phyloP scores from a whole-genome alignment of 2,888 invertebrate species.

The Caenorhabditis drosophilae region DNA sequence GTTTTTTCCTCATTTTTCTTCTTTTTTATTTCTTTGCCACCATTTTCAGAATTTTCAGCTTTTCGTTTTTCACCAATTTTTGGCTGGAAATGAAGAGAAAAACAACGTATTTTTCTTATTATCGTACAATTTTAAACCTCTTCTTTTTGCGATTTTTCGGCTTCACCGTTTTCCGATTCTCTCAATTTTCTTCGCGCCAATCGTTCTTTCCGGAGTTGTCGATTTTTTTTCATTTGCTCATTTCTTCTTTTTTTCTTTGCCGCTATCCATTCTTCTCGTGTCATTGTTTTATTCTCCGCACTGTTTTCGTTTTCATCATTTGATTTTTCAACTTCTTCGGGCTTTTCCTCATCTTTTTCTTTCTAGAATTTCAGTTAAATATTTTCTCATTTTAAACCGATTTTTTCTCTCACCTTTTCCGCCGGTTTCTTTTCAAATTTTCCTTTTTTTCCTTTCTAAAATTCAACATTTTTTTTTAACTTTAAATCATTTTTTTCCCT shows the following conservation, averaged over 20 bases:
- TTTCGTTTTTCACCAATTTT: conserved; percentile 5
- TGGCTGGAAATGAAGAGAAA: too few relatives aligned
- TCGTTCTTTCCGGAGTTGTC: conserved; percentile 6
- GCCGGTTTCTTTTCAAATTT: too few relatives aligned
- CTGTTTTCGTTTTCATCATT: conserved; percentile 2
- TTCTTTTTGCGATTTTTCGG: conserved; percentile 11
- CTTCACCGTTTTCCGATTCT: background rate
- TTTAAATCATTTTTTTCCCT: too few relatives aligned
- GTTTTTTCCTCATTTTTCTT: conserved; percentile 2
- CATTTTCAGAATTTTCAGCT: background rate
- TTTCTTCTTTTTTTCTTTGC: conserved; percentile 20
- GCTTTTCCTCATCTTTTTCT: too few relatives aligned
- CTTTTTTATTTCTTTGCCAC: background rate
- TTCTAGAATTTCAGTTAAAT: too few relatives aligned
- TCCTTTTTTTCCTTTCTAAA: too few relatives aligned
- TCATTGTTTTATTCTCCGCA: conserved; percentile 7
- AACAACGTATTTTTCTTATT: conserved; percentile 3
- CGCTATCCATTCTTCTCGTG: conserved; percentile 14
- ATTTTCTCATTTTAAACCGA: too few relatives aligned
- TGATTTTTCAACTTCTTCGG: conserved; percentile 2
- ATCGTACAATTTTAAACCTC: too few relatives aligned
- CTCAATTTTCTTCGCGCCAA: background rate
- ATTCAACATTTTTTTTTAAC: too few relatives aligned
- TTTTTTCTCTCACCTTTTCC: too few relatives aligned
- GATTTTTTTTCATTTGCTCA: conserved; percentile 26